Percentiles rank a stretch among this genome's conserved stretches.
Conservation (phyloP, 2,888 invertebrate species). For the Ophion obscuratus region DNA sequence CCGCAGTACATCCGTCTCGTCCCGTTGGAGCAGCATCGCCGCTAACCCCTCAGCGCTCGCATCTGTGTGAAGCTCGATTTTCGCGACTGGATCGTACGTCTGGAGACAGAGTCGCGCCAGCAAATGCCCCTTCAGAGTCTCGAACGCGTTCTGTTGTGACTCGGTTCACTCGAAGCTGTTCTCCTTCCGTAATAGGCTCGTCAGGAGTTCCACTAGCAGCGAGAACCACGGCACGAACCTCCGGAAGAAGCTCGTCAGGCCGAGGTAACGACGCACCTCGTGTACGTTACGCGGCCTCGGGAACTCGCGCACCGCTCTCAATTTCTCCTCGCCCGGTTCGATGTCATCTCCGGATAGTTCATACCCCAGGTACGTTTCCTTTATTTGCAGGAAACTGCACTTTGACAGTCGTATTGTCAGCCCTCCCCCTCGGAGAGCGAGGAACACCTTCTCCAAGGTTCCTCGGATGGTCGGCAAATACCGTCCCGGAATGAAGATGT, state of each 20-base stretch:
- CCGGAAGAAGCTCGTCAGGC: neutral
- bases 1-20: conserved; percentile 40
- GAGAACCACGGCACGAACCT: neutral
- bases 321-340: neutral
- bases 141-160: no score
- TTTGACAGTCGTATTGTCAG: neutral
- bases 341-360: neutral
- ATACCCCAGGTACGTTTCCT: neutral
- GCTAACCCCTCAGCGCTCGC: conserved; percentile 9
- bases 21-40: conserved; percentile 64
- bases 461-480: no score
- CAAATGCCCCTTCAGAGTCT: no score
- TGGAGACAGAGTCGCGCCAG: no score
- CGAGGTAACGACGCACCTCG: no score
- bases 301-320: neutral
- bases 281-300: no score
- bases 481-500: no score
- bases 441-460: no score
- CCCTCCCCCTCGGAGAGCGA: no score
- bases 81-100: conserved; percentile 41
- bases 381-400: neutral
- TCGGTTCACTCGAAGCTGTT: no score
- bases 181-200: no score
- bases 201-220: no score
- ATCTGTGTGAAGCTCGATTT: conserved; percentile 48